Percentiles rank a stretch among this genome's conserved stretches.
Evolutionary conservation across 2,888 invertebrate genomes (phyloP).

Genomic region (Troides oblongomaculatus): DNA sequence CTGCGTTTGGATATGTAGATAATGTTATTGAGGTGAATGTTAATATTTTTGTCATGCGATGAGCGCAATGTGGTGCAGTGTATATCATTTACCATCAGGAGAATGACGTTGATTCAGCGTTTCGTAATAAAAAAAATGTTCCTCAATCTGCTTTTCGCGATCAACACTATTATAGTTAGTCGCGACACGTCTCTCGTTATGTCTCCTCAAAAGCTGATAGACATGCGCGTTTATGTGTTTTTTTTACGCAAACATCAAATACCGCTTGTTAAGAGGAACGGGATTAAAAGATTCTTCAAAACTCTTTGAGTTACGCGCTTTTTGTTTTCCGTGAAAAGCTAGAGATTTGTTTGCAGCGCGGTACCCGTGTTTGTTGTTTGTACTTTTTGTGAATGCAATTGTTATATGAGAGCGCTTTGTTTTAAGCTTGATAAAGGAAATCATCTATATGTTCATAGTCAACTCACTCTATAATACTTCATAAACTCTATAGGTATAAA

Average conservation of each 20-base stretch:
- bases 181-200: background rate
- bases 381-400: background rate
- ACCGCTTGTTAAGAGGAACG: slow-evolving; percentile 20
- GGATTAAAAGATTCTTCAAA: slow-evolving; percentile 26
- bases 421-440: too few relatives aligned
- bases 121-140: too few relatives aligned
- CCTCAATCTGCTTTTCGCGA: background rate
- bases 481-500: too few relatives aligned
- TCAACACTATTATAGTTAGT: background rate
- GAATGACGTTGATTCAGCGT: too few relatives aligned
- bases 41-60: too few relatives aligned
- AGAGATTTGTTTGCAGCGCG: background rate
- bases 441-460: too few relatives aligned
- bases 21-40: too few relatives aligned
- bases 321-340: slow-evolving; percentile 5
- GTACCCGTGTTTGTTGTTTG: background rate
- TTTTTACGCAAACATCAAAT: slow-evolving; percentile 15
- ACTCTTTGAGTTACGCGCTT: slow-evolving; percentile 13
- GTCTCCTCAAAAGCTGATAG: background rate
- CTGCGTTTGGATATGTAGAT: too few relatives aligned
- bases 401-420: background rate
- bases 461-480: too few relatives aligned
- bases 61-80: too few relatives aligned
- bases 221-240: slow-evolving; percentile 6
- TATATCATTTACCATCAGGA: too few relatives aligned